Conservation (phyloP, 2,797 vertebrate species). For the Potorous gilbertii region DNA sequence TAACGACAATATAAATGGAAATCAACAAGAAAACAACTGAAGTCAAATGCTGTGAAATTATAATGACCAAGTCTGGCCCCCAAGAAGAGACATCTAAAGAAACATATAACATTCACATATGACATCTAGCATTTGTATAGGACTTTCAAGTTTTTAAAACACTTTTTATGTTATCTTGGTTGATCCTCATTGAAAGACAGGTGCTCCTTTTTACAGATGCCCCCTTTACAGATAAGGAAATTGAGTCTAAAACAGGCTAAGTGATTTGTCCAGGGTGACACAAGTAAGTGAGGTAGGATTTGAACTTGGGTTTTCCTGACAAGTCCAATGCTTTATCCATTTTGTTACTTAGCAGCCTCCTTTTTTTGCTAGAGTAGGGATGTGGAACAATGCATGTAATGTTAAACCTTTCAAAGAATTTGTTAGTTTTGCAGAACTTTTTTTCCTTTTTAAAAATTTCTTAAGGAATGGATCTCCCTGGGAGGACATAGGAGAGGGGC, state of each 20-base stretch:
- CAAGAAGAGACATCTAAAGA: not conserved
- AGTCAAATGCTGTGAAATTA: not conserved
- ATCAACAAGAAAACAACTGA: not conserved
- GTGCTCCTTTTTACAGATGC: not conserved
- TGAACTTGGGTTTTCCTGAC: not conserved
- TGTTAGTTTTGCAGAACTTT: not conserved
- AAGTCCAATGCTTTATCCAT: not conserved
- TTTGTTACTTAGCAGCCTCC: not conserved
- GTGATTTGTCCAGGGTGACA: not conserved
- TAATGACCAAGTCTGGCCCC: not conserved
- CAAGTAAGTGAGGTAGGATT: not conserved
- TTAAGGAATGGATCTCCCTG: not conserved
- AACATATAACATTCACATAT: not conserved
- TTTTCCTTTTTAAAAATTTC: conserved; percentile 17
- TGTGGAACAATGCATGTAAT: not conserved
- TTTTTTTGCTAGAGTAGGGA: not conserved
- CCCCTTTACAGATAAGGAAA: not conserved
- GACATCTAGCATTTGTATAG: not conserved
- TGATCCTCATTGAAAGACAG: not conserved
- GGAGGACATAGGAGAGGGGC: not conserved
- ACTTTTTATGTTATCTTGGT: not conserved
- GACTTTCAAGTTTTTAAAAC: not conserved
- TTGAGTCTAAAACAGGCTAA: not conserved
- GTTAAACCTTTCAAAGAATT: not conserved
- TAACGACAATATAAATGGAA: not conserved